Base-by-base conservation (phyloP, 2,888 invertebrate genomes). In the Tribolium freemani region DNA sequence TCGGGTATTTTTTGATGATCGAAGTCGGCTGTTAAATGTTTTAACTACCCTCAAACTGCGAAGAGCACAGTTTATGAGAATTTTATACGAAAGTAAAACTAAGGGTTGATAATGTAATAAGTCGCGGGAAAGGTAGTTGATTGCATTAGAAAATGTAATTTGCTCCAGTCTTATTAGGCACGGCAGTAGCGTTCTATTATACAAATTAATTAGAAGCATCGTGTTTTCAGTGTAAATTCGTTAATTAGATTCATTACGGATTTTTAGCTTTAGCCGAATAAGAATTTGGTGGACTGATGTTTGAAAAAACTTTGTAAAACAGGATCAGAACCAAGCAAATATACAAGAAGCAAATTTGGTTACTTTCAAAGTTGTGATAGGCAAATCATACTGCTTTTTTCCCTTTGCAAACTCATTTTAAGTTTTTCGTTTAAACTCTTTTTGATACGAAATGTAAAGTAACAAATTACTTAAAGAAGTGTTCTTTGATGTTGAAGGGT, bases 401-500 rank as follows among this genome's bases (percentile, higher is more conserved):
- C 3, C 45, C 16, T 53, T n/a, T n/a, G 5, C 26, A 13, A 13
- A n/a, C 3, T 56, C 6, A 13, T 20, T 45, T 45, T n/a, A 58
- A 44, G 38, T 58, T 58, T 57, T 45, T 44, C 38, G n/a, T 58
- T 58, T 9, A 58, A 58, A 20, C 20, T 20, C 20, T 58, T 11
- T 44, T 3, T n/a, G 20, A 38, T 38, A 20, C 44, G 31, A n/a
- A 54, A 26, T 30, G 54, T 11, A 45, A 45, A 45, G 45, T 58
- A 58, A 58, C 57, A 45, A 58, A 54, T 54, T 30, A 10, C 10
- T n/a, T 5, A 58, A 20, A 20, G 46, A 48, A 60, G 6, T 26
- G n/a, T n/a, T 11, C 46, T 60, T 60, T 60, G 48, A 60, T 60
- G 48, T 60, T 11, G 10, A 21, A 46, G 45, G 58, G 31, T 51